Evolutionary conservation across 2,888 invertebrate species (phyloP), one percentile per base, ranked within the genome.

Genomic region (Spodoptera exigua): DNA sequence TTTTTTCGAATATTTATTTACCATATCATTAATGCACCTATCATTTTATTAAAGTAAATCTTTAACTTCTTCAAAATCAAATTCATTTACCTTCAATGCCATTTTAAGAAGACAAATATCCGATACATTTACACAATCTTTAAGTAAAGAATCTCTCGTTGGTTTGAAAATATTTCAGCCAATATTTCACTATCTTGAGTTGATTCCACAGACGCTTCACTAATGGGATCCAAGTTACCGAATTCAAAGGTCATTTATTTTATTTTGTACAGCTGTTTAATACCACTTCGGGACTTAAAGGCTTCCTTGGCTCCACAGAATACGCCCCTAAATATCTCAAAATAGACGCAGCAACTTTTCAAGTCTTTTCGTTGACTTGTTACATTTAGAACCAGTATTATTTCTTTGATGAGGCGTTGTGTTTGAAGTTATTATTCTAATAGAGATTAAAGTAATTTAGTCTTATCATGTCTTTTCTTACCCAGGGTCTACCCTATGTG

Each of bases 301-400:
- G 57, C 60, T 55, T 68, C 21, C 60, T 14, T 36, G 49, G 37
- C 32, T 17, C 14, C 44, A 51, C 53, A 40, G 49, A 65, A 43
- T 55, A 41, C 64, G 56, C 61, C 55, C 68, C 69, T 48, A 69
- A 68, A 57, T 44, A 47, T 68, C 72, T 56, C 54, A 69, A 72
- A 68, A 72, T 64, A 72, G 64, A 46, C 61, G 21, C 41, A 68
- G 59, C 46, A 56, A 56, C 55, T 56, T 61, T 13, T 39, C 12
- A 63, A 58, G 61, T 37, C 18, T 58, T 40, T 44, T 57, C 51
- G 47, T 54, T 16, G 52, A 54, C 58, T 66, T 60, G 52, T 58
- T 63, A 71, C 55, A 57, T 58, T 63, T 60, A 68, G 61, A 63
- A 68, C 52, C 16, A 51, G 56, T 45, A 60, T 32, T 37, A 52